Percentiles rank a stretch among this genome's conserved stretches.
Evolutionary conservation across 2,113 vertebrate species (phyloP).

Genomic region (Symphodus melops): DNA sequence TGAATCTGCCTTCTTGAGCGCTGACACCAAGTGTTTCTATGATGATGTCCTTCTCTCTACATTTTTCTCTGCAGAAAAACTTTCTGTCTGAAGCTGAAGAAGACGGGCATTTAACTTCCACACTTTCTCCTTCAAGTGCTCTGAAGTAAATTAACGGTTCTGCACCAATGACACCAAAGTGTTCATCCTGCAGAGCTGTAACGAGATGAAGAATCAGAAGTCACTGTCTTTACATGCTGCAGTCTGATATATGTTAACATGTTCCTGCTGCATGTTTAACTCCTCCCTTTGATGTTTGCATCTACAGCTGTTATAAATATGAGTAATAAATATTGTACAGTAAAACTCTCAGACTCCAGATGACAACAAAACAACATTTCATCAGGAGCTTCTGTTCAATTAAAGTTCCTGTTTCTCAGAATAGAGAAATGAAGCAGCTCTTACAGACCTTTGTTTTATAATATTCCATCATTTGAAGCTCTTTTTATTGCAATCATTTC

Average conservation of each 20-base stretch:
- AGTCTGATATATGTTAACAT: not conserved
- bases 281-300: no score
- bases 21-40: not conserved
- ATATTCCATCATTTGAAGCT: no score
- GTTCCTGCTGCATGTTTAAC: not conserved
- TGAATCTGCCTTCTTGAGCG: not conserved
- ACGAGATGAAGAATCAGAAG: not conserved
- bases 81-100: fast-evolving
- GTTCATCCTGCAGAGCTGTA: constrained; percentile 10
- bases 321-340: no score
- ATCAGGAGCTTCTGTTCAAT: no score
- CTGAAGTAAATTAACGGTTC: fast-evolving
- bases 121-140: not conserved
- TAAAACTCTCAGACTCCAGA: no score
- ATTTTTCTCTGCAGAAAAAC: not conserved
- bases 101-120: fast-evolving
- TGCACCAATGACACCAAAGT: fast-evolving
- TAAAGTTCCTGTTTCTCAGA: no score
- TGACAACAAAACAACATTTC: no score
- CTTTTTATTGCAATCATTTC: no score
- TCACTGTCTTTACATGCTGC: not conserved
- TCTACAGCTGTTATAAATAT: no score
- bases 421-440: no score
- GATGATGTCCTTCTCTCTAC: not conserved
- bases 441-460: no score